Conservation (phyloP, 2,888 invertebrate species). For the Xylota sylvarum region DNA sequence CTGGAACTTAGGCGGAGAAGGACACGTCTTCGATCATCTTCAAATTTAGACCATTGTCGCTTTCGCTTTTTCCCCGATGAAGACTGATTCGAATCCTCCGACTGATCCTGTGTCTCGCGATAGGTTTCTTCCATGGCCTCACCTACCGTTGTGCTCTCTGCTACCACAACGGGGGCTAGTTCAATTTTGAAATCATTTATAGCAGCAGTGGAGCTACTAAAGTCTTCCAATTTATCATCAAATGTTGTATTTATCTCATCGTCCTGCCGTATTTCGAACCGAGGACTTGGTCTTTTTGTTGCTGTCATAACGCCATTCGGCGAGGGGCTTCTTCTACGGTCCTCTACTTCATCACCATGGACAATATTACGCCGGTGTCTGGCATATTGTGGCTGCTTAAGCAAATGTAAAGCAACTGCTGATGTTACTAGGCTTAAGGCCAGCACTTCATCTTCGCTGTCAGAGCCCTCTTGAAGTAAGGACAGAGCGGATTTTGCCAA, state of each 20-base stretch:
- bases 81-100: slow-evolving; percentile 25
- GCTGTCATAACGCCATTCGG: background rate
- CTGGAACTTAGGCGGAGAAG: slow-evolving; percentile 47
- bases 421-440: slow-evolving; percentile 67
- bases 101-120: background rate
- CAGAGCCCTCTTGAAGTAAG: slow-evolving; percentile 59
- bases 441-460: slow-evolving; percentile 66
- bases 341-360: background rate
- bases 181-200: slow-evolving; percentile 63
- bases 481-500: slow-evolving; percentile 54
- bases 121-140: background rate
- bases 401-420: slow-evolving; percentile 62
- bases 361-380: slow-evolving; percentile 1
- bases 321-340: slow-evolving; percentile 14
- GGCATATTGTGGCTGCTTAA: slow-evolving; percentile 31
- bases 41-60: slow-evolving; percentile 61
- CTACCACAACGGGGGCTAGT: background rate
- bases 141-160: background rate
- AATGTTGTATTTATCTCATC: background rate
- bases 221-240: slow-evolving; percentile 36
- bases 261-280: background rate
- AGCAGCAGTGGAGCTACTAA: background rate
- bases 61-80: slow-evolving; percentile 38
- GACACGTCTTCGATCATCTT: slow-evolving; percentile 63
- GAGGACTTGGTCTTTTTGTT: background rate